phyloP scores from a whole-genome alignment of 2,888 invertebrate genomes.

The Cremastinae sp. region DNA sequence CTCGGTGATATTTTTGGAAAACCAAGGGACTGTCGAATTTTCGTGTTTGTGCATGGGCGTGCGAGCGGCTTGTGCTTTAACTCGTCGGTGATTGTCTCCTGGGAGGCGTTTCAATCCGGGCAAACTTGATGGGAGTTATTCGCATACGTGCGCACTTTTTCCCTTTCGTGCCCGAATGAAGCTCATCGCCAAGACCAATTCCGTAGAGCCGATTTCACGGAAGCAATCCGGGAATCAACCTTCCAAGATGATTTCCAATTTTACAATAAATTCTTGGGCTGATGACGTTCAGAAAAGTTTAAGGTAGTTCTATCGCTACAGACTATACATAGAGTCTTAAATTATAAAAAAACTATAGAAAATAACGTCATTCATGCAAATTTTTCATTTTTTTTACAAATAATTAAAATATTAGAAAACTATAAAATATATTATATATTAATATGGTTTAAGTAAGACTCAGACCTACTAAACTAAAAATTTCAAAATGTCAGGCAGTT shows the following conservation, averaged over 20 bases:
- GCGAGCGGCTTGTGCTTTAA: conserved; percentile 24
- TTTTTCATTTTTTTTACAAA: too few species aligned
- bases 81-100: conserved; percentile 59
- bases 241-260: neutral
- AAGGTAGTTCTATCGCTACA: too few species aligned
- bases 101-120: conserved; percentile 73
- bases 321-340: too few species aligned
- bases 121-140: conserved; percentile 49
- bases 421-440: too few species aligned
- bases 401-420: too few species aligned
- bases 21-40: conserved; percentile 44
- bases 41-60: conserved; percentile 37
- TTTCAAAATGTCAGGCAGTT: too few species aligned
- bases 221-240: conserved; percentile 28
- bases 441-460: too few species aligned
- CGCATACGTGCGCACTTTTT: conserved; percentile 56
- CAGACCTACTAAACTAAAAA: too few species aligned
- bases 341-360: too few species aligned
- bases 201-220: neutral
- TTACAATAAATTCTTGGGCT: too few species aligned
- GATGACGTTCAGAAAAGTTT: too few species aligned
- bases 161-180: conserved; percentile 30
- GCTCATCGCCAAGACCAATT: conserved; percentile 36
- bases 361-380: too few species aligned
- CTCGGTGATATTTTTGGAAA: conserved; percentile 15